Evolutionary conservation across 2,113 vertebrate species (phyloP), one percentile per base, ranked within the genome.

Genomic region (Misgurnus anguillicaudatus): DNA sequence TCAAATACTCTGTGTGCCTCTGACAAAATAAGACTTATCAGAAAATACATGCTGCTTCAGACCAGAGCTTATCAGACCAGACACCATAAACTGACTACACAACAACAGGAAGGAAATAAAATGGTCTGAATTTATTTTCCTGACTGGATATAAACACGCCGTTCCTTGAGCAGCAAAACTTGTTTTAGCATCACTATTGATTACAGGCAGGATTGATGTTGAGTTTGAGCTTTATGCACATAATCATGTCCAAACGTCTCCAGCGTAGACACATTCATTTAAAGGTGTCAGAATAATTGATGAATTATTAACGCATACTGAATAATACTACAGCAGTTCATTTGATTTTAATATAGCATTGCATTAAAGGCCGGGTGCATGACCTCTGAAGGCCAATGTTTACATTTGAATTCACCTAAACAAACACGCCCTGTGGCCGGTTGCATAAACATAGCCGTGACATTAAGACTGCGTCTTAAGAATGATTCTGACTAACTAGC

Each of bases 101-200:
- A 31, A 47, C 57, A 17, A 36, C 53, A 73, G 55, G 71, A 74
- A 74, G 71, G 57, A 74, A 62, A 24, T 36, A 31, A 74, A 61
- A 47, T 74, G 39, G 61, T 47, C 16, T 47, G 71, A 74, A 62
- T 74, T 74, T 74, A 61, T 74, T 61, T 74, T 62, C 57, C 57
- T 31, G 13, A 62, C 39, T 47, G 71, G 11, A 11, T 62, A 31
- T n/a, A 39, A 58, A 45, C n/a, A 57, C 42, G 17, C n/a, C 21
- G 41, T 60, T 47, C 71, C 57, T 19, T 42, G 11, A 47, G 71
- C 41, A 47, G 19, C 14, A 41, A 17, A 62, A 31, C 42, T 31
- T 6, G 41, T 45, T 62, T 47, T 13, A n/a, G 58, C 39, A 61
- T 3, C 21, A 61, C 41, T 19, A 62, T 47, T 21, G 19, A 62